phyloP scores from a whole-genome alignment of 1,140 invertebrate species.

The Lucilia sericata region DNA sequence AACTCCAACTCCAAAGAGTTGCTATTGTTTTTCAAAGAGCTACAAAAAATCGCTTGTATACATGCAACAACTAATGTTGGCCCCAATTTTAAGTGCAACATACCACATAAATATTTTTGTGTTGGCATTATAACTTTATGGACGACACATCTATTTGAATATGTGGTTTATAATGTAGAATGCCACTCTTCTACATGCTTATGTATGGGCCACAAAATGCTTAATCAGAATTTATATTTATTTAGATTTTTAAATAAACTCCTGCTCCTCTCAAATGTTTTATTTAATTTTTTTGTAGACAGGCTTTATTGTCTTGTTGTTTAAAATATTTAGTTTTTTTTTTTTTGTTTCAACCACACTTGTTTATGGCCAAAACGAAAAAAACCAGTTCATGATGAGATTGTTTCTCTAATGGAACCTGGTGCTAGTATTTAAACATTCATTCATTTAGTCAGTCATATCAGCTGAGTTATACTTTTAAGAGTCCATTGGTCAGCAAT shows the following conservation, averaged over 20 bases:
- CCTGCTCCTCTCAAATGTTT: background rate
- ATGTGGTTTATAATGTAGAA: background rate
- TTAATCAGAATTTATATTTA: conserved; percentile 27
- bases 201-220: background rate
- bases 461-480: background rate
- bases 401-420: no score
- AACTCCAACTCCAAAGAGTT: background rate
- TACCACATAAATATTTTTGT: conserved; percentile 17
- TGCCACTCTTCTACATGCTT: background rate
- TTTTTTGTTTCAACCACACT: background rate
- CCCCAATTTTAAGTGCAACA: conserved; percentile 28
- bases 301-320: no score
- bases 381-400: background rate
- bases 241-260: conserved; percentile 13
- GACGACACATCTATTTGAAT: conserved; percentile 5
- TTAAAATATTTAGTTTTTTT: no score
- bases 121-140: conserved; percentile 20
- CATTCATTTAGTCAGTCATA: no score
- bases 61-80: conserved; percentile 11
- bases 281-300: no score
- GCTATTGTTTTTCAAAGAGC: background rate
- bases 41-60: background rate
- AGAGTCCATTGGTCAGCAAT: background rate
- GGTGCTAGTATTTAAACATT: no score
- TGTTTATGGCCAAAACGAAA: background rate